Conservation (phyloP, 2,113 vertebrate species). For the Seriola aureovittata region DNA sequence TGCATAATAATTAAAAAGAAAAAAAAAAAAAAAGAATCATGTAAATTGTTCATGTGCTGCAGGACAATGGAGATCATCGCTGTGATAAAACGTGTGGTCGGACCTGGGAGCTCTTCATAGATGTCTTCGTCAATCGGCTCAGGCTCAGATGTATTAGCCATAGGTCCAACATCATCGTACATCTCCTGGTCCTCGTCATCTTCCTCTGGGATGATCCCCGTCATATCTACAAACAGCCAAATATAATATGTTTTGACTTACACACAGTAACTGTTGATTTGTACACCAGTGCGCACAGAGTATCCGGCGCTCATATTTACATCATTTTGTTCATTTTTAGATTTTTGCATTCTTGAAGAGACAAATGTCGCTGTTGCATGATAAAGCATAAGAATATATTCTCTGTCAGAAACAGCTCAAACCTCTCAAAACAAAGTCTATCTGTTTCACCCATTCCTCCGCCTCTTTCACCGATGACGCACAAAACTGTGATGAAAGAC, state of each 20-base stretch:
- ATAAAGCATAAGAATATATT: background rate
- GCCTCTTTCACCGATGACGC: constrained; percentile 93
- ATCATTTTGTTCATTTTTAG: background rate
- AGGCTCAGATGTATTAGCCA: background rate
- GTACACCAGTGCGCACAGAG: background rate
- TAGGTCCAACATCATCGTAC: constrained; percentile 89
- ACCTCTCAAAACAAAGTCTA: constrained; percentile 94
- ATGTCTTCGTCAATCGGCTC: constrained; percentile 86
- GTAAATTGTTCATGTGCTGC: background rate
- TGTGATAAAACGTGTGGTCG: background rate
- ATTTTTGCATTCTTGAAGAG: background rate
- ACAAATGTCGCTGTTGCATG: background rate
- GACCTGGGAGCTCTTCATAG: constrained; percentile 95
- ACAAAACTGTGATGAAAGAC: constrained; percentile 89
- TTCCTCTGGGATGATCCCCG: constrained; percentile 86
- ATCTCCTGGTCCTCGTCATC: constrained; percentile 83
- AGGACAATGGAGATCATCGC: background rate
- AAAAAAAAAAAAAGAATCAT: background rate
- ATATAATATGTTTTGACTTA: background rate
- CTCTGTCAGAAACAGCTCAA: constrained; percentile 54
- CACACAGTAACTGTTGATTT: background rate
- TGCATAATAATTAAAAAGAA: too few species aligned
- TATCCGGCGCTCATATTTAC: background rate
- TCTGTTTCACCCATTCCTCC: constrained; percentile 95
- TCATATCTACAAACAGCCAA: constrained; percentile 78